Percentiles rank a stretch among this genome's conserved stretches.
Evolutionary conservation across 2,797 vertebrate genomes (phyloP).

Genomic region (Phoebastria nigripes): DNA sequence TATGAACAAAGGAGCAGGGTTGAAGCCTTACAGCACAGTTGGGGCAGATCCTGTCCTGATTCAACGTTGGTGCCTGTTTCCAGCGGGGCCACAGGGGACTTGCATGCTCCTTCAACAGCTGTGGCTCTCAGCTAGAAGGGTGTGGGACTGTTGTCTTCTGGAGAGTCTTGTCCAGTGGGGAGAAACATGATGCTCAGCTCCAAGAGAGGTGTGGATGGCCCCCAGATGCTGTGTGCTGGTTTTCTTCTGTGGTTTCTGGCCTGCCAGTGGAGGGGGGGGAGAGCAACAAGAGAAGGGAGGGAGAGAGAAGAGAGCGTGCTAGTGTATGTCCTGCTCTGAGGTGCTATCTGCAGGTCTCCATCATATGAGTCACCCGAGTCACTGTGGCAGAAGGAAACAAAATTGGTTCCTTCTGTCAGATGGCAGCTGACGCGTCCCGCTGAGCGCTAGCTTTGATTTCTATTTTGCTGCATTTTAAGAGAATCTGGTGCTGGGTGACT

Average conservation of each 20-base stretch:
- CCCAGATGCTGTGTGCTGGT: neutral
- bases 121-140: neutral
- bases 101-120: fast-evolving
- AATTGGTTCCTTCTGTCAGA: neutral
- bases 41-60: neutral
- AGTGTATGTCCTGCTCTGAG: neutral
- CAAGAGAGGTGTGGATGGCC: neutral
- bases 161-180: neutral
- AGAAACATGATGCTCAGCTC: neutral
- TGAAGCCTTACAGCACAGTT: neutral
- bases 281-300: neutral
- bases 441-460: neutral
- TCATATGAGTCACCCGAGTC: fast-evolving
- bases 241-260: neutral
- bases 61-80: neutral
- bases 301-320: fast-evolving
- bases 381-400: neutral
- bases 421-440: neutral
- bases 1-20: neutral
- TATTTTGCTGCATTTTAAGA: neutral
- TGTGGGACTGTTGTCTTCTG: neutral
- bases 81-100: fast-evolving
- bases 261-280: fast-evolving
- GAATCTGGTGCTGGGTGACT: neutral
- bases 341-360: neutral